Conservation (phyloP, 2,797 vertebrate species). For the Sebastes melanostomus region DNA sequence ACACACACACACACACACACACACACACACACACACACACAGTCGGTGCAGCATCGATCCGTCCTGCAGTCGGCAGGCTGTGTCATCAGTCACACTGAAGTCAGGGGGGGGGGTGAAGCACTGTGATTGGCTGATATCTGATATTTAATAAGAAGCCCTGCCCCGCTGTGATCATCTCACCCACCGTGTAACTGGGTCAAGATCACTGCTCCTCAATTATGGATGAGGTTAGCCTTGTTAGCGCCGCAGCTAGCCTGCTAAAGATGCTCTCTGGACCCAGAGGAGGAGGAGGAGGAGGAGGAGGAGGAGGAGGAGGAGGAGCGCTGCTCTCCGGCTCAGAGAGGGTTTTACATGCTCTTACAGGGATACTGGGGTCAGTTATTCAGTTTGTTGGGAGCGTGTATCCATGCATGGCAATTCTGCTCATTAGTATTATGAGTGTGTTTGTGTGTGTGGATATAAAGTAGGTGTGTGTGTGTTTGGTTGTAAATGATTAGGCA, state of each 20-base stretch:
- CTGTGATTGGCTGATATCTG: constrained; percentile 33
- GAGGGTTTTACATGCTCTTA: not conserved
- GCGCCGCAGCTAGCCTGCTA: constrained; percentile 3
- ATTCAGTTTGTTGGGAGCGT: not conserved
- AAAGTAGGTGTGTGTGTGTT: no score
- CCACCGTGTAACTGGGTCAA: constrained; percentile 51
- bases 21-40: not conserved
- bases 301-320: not conserved
- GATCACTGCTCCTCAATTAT: constrained; percentile 41
- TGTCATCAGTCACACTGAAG: constrained; percentile 13
- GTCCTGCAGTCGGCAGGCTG: not conserved
- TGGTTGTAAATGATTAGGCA: no score
- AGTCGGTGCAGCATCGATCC: not conserved
- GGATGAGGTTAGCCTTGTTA: constrained; percentile 37
- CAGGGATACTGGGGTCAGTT: no score
- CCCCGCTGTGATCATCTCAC: constrained; percentile 24
- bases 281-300: no score
- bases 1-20: no score
- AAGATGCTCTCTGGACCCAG: not conserved
- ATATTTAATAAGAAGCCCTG: constrained; percentile 31
- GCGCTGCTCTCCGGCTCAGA: not conserved
- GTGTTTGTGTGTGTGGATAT: no score
- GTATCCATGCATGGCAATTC: not conserved
- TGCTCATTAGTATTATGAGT: not conserved
- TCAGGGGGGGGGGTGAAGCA: not conserved